phyloP scores from a whole-genome alignment of 1,140 invertebrate genomes.

The Meloidogyne chitwoodi region DNA sequence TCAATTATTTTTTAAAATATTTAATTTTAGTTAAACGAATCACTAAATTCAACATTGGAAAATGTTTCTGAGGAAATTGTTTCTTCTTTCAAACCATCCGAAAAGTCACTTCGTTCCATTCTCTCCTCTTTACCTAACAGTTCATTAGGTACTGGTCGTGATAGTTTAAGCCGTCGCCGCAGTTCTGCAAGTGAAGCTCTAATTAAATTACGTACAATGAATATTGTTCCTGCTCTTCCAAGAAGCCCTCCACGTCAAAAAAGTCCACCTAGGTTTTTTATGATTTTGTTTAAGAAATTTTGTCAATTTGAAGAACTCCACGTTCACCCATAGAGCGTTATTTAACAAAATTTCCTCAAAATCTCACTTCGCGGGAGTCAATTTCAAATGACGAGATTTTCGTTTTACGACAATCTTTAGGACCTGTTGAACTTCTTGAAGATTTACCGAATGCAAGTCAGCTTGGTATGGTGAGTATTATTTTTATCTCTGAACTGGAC shows the following conservation, averaged over 20 bases:
- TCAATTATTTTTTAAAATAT: background rate
- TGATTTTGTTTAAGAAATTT: background rate
- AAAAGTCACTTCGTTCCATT: slow-evolving; percentile 19
- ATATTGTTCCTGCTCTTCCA: slow-evolving; percentile 5
- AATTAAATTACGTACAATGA: slow-evolving; percentile 9
- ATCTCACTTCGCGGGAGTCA: background rate
- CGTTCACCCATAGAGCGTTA: slow-evolving; percentile 2
- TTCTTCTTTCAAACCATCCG: slow-evolving; percentile 16
- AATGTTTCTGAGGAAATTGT: background rate
- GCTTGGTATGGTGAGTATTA: slow-evolving; percentile 8
- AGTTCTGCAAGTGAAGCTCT: slow-evolving; percentile 17
- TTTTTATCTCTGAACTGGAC: background rate
- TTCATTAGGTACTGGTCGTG: background rate
- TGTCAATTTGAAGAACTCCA: background rate
- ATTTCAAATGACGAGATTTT: slow-evolving; percentile 7
- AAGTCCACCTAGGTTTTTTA: slow-evolving; percentile 6
- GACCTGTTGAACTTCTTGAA: slow-evolving; percentile 2
- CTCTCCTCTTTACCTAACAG: background rate
- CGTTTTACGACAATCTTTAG: background rate
- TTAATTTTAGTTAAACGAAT: background rate
- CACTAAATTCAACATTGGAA: background rate
- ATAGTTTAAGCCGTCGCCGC: slow-evolving; percentile 5
- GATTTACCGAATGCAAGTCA: slow-evolving; percentile 17
- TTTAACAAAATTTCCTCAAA: slow-evolving; percentile 15
- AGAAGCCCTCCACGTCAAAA: slow-evolving; percentile 2